Evolutionary conservation across 1,140 invertebrate species (phyloP).

Genomic region (Lasioglossum baleicum): DNA sequence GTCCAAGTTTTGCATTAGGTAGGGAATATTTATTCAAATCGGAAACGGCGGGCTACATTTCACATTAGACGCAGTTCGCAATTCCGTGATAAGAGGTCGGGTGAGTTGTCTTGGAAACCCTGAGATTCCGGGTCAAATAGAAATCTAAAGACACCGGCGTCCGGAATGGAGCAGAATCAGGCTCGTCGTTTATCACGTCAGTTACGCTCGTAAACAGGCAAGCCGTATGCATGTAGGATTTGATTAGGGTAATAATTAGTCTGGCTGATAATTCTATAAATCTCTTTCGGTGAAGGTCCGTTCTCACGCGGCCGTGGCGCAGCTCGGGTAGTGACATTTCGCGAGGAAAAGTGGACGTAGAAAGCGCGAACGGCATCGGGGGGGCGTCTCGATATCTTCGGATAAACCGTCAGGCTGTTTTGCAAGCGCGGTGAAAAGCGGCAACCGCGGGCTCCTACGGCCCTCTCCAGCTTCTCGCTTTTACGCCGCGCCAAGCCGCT

Average conservation of each 20-base stretch:
- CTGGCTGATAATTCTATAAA: constrained; percentile 50
- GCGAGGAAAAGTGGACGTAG: constrained; percentile 48
- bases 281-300: constrained; percentile 37
- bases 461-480: not conserved
- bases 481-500: not conserved
- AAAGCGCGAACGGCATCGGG: constrained; percentile 37
- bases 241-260: constrained; percentile 40
- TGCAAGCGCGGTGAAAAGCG: constrained; percentile 55
- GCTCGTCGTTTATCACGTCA: constrained; percentile 8
- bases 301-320: constrained; percentile 27
- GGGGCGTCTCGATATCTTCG: constrained; percentile 28
- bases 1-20: no score
- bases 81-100: no score
- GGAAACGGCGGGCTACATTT: no score
- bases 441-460: constrained; percentile 15
- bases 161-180: constrained; percentile 8
- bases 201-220: not conserved
- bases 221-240: not conserved
- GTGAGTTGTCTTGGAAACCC: not conserved
- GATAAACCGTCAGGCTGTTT: constrained; percentile 29
- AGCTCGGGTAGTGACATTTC: constrained; percentile 49
- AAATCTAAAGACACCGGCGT: not conserved
- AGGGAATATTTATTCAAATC: no score
- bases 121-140: no score
- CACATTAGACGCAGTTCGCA: no score